phyloP scores from a whole-genome alignment of 2,888 invertebrate species.

The Sthenelais limicola region DNA sequence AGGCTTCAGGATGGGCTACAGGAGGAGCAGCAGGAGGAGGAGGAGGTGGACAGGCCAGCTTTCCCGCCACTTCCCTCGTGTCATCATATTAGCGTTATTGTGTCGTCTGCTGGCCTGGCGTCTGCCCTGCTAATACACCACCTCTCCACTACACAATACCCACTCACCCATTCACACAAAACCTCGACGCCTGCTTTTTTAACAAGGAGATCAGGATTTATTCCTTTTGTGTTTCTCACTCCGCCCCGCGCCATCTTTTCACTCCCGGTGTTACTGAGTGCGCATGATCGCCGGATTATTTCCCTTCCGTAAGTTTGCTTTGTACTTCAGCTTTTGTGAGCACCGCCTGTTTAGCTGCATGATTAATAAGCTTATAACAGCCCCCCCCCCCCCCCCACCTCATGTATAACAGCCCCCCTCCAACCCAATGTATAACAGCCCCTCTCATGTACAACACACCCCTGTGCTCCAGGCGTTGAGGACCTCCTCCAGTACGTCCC shows the following conservation, averaged over 20 bases:
- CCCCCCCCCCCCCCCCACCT: too few species aligned
- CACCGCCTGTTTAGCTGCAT: constrained; percentile 27
- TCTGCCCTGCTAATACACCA: background rate
- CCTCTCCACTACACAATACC: background rate
- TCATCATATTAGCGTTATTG: constrained; percentile 33
- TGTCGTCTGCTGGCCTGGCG: constrained; percentile 16
- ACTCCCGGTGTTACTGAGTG: constrained; percentile 14
- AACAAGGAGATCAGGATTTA: constrained; percentile 6
- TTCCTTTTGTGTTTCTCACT: constrained; percentile 27
- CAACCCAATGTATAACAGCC: too few species aligned
- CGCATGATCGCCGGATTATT: constrained; percentile 30
- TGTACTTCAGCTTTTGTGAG: constrained; percentile 25
- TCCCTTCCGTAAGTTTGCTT: constrained; percentile 35
- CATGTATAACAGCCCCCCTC: too few species aligned
- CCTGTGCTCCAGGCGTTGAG: too few species aligned
- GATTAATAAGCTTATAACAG: constrained; percentile 38
- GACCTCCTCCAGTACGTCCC: too few species aligned
- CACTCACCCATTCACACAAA: background rate
- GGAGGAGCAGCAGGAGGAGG: background rate
- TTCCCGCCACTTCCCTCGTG: constrained; percentile 26
- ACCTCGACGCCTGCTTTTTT: background rate
- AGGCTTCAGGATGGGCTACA: background rate
- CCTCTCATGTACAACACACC: too few species aligned
- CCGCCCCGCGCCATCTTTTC: constrained; percentile 6
- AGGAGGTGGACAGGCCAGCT: background rate